Evolutionary conservation across 1,140 invertebrate genomes (phyloP), one percentile per base, ranked within the genome.

Genomic region (Triops cancriformis): DNA sequence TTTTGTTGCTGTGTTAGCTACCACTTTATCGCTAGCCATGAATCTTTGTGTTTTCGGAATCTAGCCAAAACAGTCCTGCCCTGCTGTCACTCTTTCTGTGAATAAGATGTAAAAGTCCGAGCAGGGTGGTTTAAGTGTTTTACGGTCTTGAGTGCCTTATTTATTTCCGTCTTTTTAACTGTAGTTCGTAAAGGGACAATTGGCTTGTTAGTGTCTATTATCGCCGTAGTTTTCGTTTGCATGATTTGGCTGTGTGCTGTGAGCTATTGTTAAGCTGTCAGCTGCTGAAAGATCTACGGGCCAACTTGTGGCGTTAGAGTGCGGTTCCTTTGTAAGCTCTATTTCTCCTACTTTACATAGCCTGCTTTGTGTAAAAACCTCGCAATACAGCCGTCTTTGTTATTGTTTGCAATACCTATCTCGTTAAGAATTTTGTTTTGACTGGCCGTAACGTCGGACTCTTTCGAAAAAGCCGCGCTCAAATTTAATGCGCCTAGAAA

Each of bases 191-290:
- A 37, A 37, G 31, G 31, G 31, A 37, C 31, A 37, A 37, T n/a
- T 18, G 51, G 6, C 7, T 18, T 64, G 51, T 64, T 64, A 23
- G 51, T 18, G 23, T 64, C 23, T 64, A 12, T 64, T 3, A 64
- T 64, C 6, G 51, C 14, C 5, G 0, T 64, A 64, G 51, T 64
- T 64, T 64, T n/a, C 43, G 10, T 64, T 64, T 64, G 51, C 51
- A 64, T 64, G 51, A n/a, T 64, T 64, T 64, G 51, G 6, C 51
- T 64, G 51, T 64, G 51, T 64, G 51, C 51, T 64, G 51, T 64
- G 51, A 64, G n/a, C 14, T 64, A 64, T 64, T 64, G 14, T 64
- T 18, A 64, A n/a, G 6, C 23, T 64, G 2, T 64, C 51, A 64
- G 51, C 51, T 64, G 14, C 51, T n/a, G 51, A 64, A 64, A 14